A percentile compares a stretch with the other conserved stretches of the same genome.
Evolutionary conservation across 2,888 invertebrate species (phyloP).

Genomic region (Cataglyphis rosenhaueri): DNA sequence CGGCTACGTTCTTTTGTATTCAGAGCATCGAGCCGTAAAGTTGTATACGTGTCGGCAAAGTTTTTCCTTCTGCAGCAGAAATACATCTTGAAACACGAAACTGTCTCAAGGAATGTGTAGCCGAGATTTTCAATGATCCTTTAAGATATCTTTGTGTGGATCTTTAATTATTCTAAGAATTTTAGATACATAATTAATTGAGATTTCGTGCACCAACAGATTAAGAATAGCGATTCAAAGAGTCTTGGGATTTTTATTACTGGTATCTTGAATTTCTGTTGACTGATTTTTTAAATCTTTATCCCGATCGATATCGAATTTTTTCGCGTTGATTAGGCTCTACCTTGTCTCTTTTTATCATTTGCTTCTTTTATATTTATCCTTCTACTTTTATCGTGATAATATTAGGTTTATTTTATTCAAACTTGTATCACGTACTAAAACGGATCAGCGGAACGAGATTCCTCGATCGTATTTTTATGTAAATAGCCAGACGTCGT

Average conservation of each 20-base stretch:
- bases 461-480: constrained; percentile 56
- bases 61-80: constrained; percentile 26
- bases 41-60: constrained; percentile 39
- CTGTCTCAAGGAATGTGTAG: neutral
- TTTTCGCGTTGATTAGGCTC: neutral
- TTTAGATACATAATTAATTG: neutral
- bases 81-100: constrained; percentile 25
- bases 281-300: neutral
- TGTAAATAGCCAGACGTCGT: constrained; percentile 30
- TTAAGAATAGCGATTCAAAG: neutral
- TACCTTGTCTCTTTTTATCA: neutral
- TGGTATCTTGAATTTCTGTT: neutral
- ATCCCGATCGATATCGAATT: neutral
- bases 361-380: neutral
- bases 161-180: constrained; percentile 5
- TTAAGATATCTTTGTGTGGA: neutral
- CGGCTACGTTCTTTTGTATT: constrained; percentile 47
- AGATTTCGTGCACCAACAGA: neutral
- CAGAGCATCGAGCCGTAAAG: constrained; percentile 49
- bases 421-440: neutral
- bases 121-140: constrained; percentile 17
- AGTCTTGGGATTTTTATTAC: neutral
- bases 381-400: neutral
- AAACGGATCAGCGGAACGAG: constrained; percentile 45
- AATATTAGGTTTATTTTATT: neutral